A percentile compares a stretch with the other conserved stretches of the same genome.
Evolutionary conservation across 2,113 vertebrate genomes (phyloP).

Genomic region (Stegastes partitus): DNA sequence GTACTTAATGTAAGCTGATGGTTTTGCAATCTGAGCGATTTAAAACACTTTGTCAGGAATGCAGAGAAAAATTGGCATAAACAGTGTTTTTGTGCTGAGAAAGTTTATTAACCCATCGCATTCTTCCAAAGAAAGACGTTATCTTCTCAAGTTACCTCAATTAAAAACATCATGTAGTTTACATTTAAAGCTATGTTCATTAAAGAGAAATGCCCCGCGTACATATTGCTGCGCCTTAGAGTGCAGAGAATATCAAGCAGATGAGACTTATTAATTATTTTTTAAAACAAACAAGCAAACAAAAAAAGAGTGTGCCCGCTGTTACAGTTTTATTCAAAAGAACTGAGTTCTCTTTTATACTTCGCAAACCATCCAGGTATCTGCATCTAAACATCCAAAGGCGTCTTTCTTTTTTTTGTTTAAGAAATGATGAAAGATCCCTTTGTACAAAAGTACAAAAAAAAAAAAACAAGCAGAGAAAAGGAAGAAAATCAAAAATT

Average conservation of each 20-base stretch:
- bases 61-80: constrained; percentile 1
- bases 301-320: constrained; percentile 52
- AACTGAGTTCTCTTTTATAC: constrained; percentile 59
- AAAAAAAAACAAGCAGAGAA: constrained; percentile 34
- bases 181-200: constrained; percentile 30
- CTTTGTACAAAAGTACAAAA: constrained; percentile 77
- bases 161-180: constrained; percentile 37
- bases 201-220: constrained; percentile 9
- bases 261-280: constrained; percentile 43
- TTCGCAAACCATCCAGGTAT: constrained; percentile 77
- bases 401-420: constrained; percentile 54
- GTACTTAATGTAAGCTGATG: constrained; percentile 2
- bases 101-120: neutral
- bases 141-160: constrained; percentile 15
- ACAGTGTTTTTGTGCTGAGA: neutral
- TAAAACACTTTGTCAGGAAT: constrained; percentile 20
- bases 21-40: neutral
- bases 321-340: constrained; percentile 53
- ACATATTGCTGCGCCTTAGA: neutral
- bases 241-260: constrained; percentile 19
- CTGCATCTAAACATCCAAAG: constrained; percentile 81
- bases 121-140: neutral
- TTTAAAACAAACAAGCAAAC: constrained; percentile 25
- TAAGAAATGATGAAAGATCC: constrained; percentile 79
- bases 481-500: constrained; percentile 56